These are phyloP conservation scores for Galendromus occidentalis DNA, from an alignment of 1,140 invertebrate species.

Conservation along the genomic window DNA sequence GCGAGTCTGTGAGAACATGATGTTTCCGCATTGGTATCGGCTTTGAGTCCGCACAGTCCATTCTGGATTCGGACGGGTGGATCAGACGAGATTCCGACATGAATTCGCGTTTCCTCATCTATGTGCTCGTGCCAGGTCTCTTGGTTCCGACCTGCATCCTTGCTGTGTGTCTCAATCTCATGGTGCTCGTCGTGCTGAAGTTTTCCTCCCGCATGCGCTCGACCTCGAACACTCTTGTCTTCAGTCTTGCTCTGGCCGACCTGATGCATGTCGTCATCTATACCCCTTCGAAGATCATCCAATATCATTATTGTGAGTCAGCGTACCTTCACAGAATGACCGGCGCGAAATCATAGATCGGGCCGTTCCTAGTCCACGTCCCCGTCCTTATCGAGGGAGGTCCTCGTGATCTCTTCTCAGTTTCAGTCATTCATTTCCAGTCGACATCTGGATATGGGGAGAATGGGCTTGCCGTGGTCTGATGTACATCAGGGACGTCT, in stretches of 20 bases:
- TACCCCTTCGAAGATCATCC: neutral
- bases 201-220: neutral
- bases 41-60: too few species aligned
- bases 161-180: neutral
- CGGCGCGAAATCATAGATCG: neutral
- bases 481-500: neutral
- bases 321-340: neutral
- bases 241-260: neutral
- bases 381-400: neutral
- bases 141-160: neutral
- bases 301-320: neutral
- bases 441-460: neutral
- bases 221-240: neutral
- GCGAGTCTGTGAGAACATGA: too few species aligned
- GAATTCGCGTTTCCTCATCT: neutral
- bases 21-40: too few species aligned
- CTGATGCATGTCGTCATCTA: neutral
- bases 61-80: too few species aligned
- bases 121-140: neutral
- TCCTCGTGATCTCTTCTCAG: neutral
- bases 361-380: neutral
- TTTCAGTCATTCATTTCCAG: neutral
- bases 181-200: neutral
- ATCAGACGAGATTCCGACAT: too few species aligned
- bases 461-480: neutral